Evolutionary conservation across 92 coral and sea anemone species (phyloP).

Genomic region (Desmophyllum pertusum): DNA sequence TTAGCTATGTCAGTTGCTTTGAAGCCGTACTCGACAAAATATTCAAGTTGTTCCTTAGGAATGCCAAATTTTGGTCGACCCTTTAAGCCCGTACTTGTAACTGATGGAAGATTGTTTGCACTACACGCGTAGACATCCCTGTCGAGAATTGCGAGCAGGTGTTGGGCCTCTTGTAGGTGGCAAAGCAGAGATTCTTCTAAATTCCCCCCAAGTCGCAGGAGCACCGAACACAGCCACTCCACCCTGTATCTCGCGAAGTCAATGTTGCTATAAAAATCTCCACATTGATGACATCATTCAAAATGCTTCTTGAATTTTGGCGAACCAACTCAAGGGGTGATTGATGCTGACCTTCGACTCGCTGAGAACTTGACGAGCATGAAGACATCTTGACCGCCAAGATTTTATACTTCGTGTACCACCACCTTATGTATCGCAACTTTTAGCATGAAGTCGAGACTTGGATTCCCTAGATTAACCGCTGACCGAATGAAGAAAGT

Average conservation of each 20-base stretch:
- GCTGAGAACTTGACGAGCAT: no score
- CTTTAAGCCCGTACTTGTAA: no score
- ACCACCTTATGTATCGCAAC: no score
- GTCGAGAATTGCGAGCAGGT: slow-evolving; percentile 31
- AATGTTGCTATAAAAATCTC: slow-evolving; percentile 32
- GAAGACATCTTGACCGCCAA: no score
- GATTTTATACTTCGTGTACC: no score
- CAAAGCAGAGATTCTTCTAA: slow-evolving; percentile 34
- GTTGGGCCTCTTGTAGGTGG: slow-evolving; percentile 38
- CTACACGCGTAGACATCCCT: slow-evolving; percentile 19
- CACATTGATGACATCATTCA: slow-evolving; percentile 16
- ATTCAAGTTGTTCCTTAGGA: slow-evolving; percentile 37
- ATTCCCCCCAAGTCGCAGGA: slow-evolving; percentile 34
- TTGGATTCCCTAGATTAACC: no score
- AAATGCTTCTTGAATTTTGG: no score
- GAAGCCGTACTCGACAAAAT: slow-evolving; percentile 47
- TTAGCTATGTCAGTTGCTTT: slow-evolving; percentile 36
- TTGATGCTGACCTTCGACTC: no score
- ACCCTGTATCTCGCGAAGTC: slow-evolving; percentile 60
- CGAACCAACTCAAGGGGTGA: no score
- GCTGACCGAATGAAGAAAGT: no score
- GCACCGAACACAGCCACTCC: slow-evolving; percentile 64
- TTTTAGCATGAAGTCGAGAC: no score
- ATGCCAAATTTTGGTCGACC: slow-evolving; percentile 46
- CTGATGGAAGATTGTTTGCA: not conserved